Evolutionary conservation across 2,797 vertebrate genomes (phyloP).

Genomic region (Tympanoctomys barrerae): DNA sequence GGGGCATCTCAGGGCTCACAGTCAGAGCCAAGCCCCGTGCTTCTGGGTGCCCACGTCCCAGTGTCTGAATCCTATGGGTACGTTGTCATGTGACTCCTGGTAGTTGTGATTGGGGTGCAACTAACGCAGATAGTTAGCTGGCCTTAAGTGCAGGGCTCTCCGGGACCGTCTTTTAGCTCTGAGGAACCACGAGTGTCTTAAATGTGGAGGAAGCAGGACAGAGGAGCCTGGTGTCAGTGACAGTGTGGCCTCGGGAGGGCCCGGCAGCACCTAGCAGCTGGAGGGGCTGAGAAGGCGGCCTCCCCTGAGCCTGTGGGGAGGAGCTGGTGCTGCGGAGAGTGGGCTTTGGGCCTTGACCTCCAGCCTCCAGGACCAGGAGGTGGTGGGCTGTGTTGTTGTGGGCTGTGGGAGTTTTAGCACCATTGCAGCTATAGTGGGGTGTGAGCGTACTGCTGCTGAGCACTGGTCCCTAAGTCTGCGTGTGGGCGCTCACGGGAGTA

Average conservation of each 20-base stretch:
- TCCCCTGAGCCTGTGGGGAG: neutral
- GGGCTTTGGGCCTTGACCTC: neutral
- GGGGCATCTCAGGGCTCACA: neutral
- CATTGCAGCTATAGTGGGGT: neutral
- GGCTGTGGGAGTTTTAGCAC: neutral
- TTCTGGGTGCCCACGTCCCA: accelerated
- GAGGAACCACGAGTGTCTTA: neutral
- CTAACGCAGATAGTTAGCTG: neutral
- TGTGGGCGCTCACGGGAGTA: neutral
- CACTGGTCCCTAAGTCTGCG: neutral
- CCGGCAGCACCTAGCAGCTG: too few species aligned
- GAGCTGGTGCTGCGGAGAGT: too few species aligned
- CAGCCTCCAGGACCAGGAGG: neutral
- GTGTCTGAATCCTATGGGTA: neutral
- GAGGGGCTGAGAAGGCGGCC: neutral
- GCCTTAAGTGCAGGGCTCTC: neutral
- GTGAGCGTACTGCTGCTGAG: neutral
- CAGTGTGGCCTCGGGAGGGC: accelerated
- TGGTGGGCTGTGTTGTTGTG: neutral
- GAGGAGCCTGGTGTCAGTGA: neutral
- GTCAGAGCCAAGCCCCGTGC: neutral
- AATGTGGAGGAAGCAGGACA: neutral
- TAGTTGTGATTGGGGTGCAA: neutral
- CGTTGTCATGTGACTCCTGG: neutral
- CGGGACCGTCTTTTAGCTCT: neutral